Evolutionary conservation across 2,888 invertebrate species (phyloP), one percentile per base, ranked within the genome.

Genomic region (Latrodectus elegans): DNA sequence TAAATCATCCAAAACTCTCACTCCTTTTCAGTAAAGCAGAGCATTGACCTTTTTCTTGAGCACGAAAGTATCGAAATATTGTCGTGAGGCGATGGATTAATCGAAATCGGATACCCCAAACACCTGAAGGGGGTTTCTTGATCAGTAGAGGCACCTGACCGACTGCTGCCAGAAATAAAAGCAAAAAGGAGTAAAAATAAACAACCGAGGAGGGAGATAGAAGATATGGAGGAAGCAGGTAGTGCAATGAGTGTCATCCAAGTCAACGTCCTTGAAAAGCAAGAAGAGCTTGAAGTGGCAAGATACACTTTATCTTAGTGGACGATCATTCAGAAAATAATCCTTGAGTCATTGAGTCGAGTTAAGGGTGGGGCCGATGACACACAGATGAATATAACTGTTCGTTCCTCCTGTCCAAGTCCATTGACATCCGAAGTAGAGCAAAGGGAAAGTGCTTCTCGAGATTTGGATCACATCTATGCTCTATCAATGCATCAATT

Each of bases 181-280:
- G n/a, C 38, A 72, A 71, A 38, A 53, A 10, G 14, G n/a, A 55
- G 26, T 52, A 73, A 65, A 70, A 60, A 22, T 67, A 78, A 74
- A 71, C 71, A 70, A 68, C 71, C 70, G 74, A 74, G 52, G 70
- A 70, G n/a, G 26, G 55, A 78, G 17, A 68, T 22, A 38, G 70
- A 22, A 38, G 72, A n/a, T 17, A 84, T 64, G 65, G 71, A 87
- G 86, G 86, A 87, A 87, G 86, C 81, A 82, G 81, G 86, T 77
- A 87, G 81, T 71, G 60, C 60, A 60, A 60, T 60, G 74, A 75
- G 86, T 72, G 26, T 65, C 86, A 87, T 87, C 86, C 86, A 87
- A 71, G 86, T 87, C 86, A 87, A 87, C 86, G 86, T 87, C 86
- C 86, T 87, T 82, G 86, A 87, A 87, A 87, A 87, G 55, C 85